phyloP scores from a whole-genome alignment of 1,140 invertebrate species.

The Euglossa dilemma region DNA sequence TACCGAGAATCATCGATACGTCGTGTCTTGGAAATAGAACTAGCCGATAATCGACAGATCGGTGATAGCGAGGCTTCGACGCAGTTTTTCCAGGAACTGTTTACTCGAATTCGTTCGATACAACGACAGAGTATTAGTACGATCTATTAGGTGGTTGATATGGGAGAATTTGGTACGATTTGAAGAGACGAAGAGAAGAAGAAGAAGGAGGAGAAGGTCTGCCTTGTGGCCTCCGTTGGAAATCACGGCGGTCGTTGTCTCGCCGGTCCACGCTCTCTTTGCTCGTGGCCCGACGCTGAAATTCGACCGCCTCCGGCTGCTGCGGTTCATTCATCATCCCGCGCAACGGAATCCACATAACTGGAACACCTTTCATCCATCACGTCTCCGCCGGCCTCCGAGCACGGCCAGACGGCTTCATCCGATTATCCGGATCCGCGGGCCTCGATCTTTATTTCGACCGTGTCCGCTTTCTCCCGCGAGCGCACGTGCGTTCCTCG shows the following conservation, averaged over 20 bases:
- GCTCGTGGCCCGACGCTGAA: constrained; percentile 37
- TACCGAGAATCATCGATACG: background rate
- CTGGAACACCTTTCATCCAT: constrained; percentile 70
- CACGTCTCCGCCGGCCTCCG: constrained; percentile 39
- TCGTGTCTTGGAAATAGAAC: background rate
- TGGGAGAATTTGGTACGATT: too few relatives aligned
- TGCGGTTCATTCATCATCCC: constrained; percentile 68
- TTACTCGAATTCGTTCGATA: too few relatives aligned
- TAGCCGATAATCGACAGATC: background rate
- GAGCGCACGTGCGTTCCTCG: constrained; percentile 34
- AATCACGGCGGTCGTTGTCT: constrained; percentile 41
- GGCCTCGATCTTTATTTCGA: constrained; percentile 37
- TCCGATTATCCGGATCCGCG: constrained; percentile 55
- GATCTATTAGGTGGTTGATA: too few relatives aligned
- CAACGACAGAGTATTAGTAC: too few relatives aligned
- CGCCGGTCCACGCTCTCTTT: constrained; percentile 10
- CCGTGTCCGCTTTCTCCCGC: constrained; percentile 17
- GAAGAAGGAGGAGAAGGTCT: too few relatives aligned
- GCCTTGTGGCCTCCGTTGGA: background rate
- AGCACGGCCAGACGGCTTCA: constrained; percentile 56
- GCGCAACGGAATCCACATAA: constrained; percentile 65
- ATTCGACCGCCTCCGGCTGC: constrained; percentile 53
- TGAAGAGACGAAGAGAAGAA: too few relatives aligned
- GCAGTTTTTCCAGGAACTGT: too few relatives aligned
- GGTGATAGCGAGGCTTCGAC: too few relatives aligned